Evolutionary conservation across 2,113 vertebrate species (phyloP), one percentile per base, ranked within the genome.

Genomic region (Riparia riparia): DNA sequence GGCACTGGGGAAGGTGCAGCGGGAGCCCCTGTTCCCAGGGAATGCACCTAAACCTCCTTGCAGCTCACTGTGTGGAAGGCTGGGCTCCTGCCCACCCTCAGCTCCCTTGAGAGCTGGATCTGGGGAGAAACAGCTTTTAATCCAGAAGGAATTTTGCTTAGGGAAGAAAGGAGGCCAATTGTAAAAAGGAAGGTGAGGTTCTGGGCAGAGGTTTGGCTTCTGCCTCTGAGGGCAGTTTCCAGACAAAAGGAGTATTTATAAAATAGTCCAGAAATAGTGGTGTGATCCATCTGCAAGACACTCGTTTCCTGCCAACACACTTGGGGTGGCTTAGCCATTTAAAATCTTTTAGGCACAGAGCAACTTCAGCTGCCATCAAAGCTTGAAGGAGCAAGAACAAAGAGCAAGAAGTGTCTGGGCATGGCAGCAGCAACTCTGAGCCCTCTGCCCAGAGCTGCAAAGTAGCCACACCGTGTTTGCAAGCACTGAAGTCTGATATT

Each of bases 401-500:
- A 28, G 17, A 71, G 5, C 25, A 39, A 32, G 65, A 73, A 44
- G 22, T 4, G 26, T n/a, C n/a, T 57, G 72, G 45, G 29, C 17
- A 31, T 2, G 3, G 86, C 12, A 12, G 65, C 45, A 64, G 76
- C 70, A 50, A 5, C 53, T 39, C 44, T 12, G 66, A 82, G 57
- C 53, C 44, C 25, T 71, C 37, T 83, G 71, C 57, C 42, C 32
- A 39, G 19, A 32, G 1, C 19, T 31, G 22, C 49, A 7, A 51
- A 7, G 14, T n/a, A 26, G 17, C 34, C 1, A 0, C 19, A 68
- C 63, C 2, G 0, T 24, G 15, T 42, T 64, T 51, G 49, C 32
- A 18, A 39, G 25, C 37, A 21, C 22, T 77, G 42, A 37, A 47
- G 21, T 66, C 44, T 64, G 10, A 49, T 63, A 50, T 22, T 42